Evolutionary conservation across 2,113 vertebrate genomes (phyloP).

Genomic region (Pedionomus torquatus): DNA sequence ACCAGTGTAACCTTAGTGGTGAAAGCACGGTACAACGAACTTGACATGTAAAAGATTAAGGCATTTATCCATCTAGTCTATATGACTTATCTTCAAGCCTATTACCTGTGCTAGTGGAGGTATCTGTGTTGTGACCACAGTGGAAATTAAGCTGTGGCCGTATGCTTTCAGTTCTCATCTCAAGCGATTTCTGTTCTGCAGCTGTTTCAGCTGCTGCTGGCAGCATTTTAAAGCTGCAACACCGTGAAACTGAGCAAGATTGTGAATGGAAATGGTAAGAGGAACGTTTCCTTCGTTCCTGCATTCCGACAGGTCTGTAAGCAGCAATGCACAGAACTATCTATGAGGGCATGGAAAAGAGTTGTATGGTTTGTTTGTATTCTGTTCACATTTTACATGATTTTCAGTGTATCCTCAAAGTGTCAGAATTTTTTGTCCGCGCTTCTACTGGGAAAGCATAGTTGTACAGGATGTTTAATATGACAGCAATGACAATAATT

Average conservation of each 20-base stretch:
- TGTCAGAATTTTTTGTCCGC: neutral
- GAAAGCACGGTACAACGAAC: neutral
- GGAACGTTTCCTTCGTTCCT: neutral
- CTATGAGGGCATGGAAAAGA: too few species aligned
- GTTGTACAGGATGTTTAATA: neutral
- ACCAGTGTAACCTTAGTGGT: accelerated
- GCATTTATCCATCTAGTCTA: neutral
- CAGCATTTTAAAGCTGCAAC: neutral
- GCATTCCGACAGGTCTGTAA: neutral
- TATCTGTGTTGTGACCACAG: neutral
- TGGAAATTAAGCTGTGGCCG: neutral
- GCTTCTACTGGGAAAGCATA: neutral
- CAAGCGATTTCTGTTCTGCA: neutral
- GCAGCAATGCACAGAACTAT: neutral
- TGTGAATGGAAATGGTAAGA: neutral
- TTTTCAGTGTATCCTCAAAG: neutral
- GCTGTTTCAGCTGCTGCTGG: neutral
- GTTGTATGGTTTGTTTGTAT: neutral
- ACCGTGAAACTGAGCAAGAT: neutral
- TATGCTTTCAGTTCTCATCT: neutral
- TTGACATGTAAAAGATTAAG: neutral
- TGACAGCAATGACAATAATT: neutral
- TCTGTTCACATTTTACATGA: neutral
- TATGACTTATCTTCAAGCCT: accelerated
- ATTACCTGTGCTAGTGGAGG: neutral